phyloP scores from a whole-genome alignment of 2,888 invertebrate genomes.

The Drosophila rellima region DNA sequence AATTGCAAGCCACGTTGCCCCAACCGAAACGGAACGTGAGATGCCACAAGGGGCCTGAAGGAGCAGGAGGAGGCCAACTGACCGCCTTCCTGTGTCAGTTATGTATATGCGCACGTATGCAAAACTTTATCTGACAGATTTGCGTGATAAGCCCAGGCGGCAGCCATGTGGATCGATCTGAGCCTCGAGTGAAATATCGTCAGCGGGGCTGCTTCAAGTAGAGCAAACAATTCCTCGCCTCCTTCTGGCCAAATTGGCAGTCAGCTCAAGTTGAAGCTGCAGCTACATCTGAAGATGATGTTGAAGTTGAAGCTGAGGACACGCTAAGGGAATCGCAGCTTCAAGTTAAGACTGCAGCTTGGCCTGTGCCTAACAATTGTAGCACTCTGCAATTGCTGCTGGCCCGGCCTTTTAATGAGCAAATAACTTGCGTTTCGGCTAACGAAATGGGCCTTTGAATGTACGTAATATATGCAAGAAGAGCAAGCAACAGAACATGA shows the following conservation, averaged over 20 bases:
- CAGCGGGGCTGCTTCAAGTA: constrained; percentile 49
- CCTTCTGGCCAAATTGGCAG: constrained; percentile 67
- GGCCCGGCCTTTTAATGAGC: constrained; percentile 67
- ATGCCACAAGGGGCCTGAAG: constrained; percentile 13
- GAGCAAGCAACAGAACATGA: constrained; percentile 17
- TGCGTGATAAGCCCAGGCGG: constrained; percentile 68
- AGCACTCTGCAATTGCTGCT: constrained; percentile 51
- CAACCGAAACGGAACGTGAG: constrained; percentile 61
- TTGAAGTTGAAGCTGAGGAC: constrained; percentile 23
- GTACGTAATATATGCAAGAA: constrained; percentile 60
- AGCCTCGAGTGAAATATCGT: constrained; percentile 74
- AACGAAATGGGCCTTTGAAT: constrained; percentile 54
- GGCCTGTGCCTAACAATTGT: constrained; percentile 57
- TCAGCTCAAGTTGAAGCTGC: constrained; percentile 19
- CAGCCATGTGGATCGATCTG: constrained; percentile 64
- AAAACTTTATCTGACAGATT: constrained; percentile 79
- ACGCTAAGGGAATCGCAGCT: constrained; percentile 59
- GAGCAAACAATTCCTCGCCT: constrained; percentile 43
- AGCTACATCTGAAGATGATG: constrained; percentile 9
- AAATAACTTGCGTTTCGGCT: constrained; percentile 60
- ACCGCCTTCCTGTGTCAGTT: constrained; percentile 62
- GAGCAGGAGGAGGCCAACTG: constrained; percentile 24
- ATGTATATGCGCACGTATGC: constrained; percentile 69
- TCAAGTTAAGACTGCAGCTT: constrained; percentile 15
- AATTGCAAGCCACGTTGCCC: constrained; percentile 75